These are phyloP conservation scores for Neoarius graeffei DNA, from an alignment of 2,113 vertebrate species.

Conservation along the genomic window DNA sequence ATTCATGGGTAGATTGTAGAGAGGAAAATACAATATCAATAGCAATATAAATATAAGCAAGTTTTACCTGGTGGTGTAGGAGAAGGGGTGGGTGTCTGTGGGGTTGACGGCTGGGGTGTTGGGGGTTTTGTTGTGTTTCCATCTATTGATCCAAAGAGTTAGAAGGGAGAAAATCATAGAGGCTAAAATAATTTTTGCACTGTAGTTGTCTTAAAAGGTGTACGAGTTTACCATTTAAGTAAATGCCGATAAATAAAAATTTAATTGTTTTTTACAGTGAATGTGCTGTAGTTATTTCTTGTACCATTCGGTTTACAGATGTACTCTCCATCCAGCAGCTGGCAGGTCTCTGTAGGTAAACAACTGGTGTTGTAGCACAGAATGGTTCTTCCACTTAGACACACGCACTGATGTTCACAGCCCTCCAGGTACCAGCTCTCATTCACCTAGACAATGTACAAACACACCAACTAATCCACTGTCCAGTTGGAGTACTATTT, in stretches of 20 bases:
- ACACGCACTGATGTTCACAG: constrained; percentile 72
- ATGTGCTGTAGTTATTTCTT: neutral
- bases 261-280: no score
- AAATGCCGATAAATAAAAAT: no score
- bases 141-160: no score
- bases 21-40: neutral
- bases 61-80: constrained; percentile 13
- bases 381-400: constrained; percentile 63
- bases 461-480: neutral
- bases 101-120: no score
- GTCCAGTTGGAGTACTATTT: neutral
- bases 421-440: constrained; percentile 73
- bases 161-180: no score
- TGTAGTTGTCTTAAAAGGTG: no score
- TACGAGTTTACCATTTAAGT: no score
- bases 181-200: no score
- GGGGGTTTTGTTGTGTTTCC: no score
- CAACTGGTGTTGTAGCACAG: constrained; percentile 72
- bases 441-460: constrained; percentile 57
- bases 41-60: no score
- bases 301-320: constrained; percentile 72
- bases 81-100: constrained; percentile 4
- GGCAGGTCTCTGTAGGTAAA: constrained; percentile 67
- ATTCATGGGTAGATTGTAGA: neutral
- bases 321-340: constrained; percentile 71